phyloP scores from a whole-genome alignment of 35 echinoderm and acorn worm species.

The Anneissia japonica region DNA sequence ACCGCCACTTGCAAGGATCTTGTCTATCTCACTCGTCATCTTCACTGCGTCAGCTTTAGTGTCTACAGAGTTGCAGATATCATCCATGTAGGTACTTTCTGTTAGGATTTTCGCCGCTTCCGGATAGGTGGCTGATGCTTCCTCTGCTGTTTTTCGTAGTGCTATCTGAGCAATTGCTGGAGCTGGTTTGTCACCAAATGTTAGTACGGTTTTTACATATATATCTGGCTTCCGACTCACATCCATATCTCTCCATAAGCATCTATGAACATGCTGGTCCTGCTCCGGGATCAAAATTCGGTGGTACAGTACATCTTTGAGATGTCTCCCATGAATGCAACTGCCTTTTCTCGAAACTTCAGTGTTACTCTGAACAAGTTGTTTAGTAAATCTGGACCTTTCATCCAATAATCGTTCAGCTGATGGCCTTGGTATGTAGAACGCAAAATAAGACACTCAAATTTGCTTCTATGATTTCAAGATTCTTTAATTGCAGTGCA shows the following conservation, averaged over 20 bases:
- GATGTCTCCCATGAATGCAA: neutral
- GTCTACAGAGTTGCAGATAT: conserved; percentile 6
- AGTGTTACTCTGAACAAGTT: neutral
- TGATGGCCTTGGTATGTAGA: neutral
- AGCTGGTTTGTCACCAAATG: conserved; percentile 39
- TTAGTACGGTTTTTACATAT: conserved; percentile 12
- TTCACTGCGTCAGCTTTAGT: conserved; percentile 35
- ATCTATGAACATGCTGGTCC: conserved; percentile 21
- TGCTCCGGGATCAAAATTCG: conserved; percentile 29
- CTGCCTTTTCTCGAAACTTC: neutral
- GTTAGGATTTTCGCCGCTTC: conserved; percentile 10
- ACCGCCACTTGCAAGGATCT: conserved; percentile 41
- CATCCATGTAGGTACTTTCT: conserved; percentile 36
- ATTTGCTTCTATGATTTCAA: too few species aligned
- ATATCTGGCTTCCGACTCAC: neutral
- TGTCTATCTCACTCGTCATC: conserved; percentile 10
- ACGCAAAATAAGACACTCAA: too few species aligned
- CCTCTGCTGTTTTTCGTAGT: conserved; percentile 28
- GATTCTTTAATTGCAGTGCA: too few species aligned
- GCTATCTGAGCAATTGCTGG: conserved; percentile 39
- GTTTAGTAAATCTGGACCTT: neutral
- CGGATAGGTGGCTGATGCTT: conserved; percentile 6
- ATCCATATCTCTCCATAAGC: conserved; percentile 41
- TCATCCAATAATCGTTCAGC: neutral
- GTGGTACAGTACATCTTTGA: neutral